A percentile compares a stretch with the other conserved stretches of the same genome.
Evolutionary conservation across 2,113 vertebrate genomes (phyloP).

Genomic region (Cephalopterus ornatus): DNA sequence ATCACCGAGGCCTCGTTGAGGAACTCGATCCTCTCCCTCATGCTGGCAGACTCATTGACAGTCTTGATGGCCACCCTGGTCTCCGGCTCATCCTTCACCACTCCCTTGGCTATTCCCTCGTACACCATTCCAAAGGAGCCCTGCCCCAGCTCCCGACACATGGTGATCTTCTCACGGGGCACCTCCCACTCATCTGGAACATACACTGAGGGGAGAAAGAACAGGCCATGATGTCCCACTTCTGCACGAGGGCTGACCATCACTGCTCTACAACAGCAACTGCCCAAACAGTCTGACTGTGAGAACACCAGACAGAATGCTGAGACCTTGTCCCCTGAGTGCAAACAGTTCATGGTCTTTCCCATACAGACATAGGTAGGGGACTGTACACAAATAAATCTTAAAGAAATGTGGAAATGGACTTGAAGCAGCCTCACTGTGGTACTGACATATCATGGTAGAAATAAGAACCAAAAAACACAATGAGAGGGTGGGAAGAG

Average conservation of each 20-base stretch:
- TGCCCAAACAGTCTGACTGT: background rate
- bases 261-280: accelerated
- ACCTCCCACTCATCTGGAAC: conserved; percentile 98
- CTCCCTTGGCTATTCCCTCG: conserved; percentile 93
- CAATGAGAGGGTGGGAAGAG: background rate
- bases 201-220: conserved; percentile 79
- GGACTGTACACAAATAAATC: background rate
- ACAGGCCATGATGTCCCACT: background rate
- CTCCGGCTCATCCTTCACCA: conserved; percentile 93
- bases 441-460: background rate
- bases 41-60: conserved; percentile 94
- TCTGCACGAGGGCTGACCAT: background rate
- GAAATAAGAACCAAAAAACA: background rate
- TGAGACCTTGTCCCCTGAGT: accelerated
- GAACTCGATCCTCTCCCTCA: conserved; percentile 97
- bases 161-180: conserved; percentile 94
- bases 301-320: background rate
- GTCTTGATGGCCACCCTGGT: conserved; percentile 97
- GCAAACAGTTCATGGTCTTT: background rate
- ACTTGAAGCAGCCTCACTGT: background rate
- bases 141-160: conserved; percentile 92
- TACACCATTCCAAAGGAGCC: conserved; percentile 99
- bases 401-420: background rate
- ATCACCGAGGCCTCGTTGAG: conserved; percentile 98
- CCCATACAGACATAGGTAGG: background rate